These are phyloP conservation scores for Limonius californicus DNA, from an alignment of 1,140 invertebrate genomes.

Conservation along the genomic window DNA sequence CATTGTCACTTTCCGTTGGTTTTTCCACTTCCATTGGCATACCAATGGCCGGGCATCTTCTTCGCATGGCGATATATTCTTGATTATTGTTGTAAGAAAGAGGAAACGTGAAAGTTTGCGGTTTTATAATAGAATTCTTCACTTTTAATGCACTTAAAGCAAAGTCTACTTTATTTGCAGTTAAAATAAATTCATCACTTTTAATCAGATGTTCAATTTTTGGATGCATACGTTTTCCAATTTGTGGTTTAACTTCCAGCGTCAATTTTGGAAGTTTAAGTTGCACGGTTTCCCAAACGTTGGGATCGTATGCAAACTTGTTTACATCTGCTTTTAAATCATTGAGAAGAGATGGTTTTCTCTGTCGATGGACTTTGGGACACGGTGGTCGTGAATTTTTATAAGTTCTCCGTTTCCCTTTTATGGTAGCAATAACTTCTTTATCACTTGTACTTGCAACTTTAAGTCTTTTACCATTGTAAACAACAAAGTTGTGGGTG, in stretches of 20 bases:
- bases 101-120: conserved; percentile 37
- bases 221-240: conserved; percentile 39
- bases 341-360: not conserved
- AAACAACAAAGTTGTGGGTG: not conserved
- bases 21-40: not conserved
- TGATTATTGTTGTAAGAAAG: conserved; percentile 43
- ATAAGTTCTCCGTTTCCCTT: not conserved
- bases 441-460: not conserved
- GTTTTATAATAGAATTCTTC: conserved; percentile 15
- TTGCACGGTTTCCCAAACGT: conserved; percentile 36
- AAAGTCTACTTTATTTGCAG: conserved; percentile 42
- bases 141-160: conserved; percentile 40
- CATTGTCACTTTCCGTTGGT: not conserved
- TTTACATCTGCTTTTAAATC: not conserved
- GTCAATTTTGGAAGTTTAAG: conserved; percentile 41
- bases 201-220: conserved; percentile 31
- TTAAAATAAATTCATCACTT: conserved; percentile 32
- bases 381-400: not conserved
- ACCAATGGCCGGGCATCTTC: conserved; percentile 4
- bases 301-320: conserved; percentile 37
- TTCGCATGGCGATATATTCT: conserved; percentile 37
- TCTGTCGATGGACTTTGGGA: not conserved
- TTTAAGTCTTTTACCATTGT: conserved; percentile 18
- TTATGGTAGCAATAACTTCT: not conserved
- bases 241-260: conserved; percentile 41